These are phyloP conservation scores for Anthonomus grandis DNA, from an alignment of 1,140 invertebrate species.

Conservation along the genomic window DNA sequence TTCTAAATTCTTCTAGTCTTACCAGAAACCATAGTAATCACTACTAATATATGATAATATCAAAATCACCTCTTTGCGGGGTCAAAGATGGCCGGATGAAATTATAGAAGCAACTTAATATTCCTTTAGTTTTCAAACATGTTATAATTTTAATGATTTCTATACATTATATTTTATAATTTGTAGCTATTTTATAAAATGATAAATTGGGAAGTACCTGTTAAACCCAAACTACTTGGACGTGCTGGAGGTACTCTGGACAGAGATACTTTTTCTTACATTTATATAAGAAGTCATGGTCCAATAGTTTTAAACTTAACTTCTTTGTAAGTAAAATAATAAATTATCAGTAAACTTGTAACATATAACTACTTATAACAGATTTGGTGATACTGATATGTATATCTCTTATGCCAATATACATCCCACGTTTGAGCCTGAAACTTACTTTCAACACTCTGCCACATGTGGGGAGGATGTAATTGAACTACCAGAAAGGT, in stretches of 20 bases:
- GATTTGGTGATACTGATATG: constrained; percentile 56
- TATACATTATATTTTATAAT: background rate
- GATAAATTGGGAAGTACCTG: constrained; percentile 4
- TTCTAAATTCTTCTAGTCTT: no score
- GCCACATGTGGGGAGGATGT: constrained; percentile 56
- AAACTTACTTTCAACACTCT: constrained; percentile 55
- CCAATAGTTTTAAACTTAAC: constrained; percentile 16
- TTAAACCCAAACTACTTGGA: constrained; percentile 4
- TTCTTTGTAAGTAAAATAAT: constrained; percentile 10
- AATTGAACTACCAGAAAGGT: constrained; percentile 52
- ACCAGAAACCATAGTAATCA: no score
- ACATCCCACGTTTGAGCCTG: constrained; percentile 53
- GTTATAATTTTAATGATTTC: background rate
- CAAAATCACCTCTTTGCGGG: no score
- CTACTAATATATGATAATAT: no score
- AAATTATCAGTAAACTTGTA: background rate
- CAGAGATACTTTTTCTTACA: constrained; percentile 12
- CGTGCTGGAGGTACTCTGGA: background rate
- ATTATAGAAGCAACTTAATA: no score
- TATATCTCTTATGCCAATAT: constrained; percentile 53
- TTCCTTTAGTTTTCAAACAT: no score
- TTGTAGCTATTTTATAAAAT: constrained; percentile 19
- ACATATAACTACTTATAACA: background rate
- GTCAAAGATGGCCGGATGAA: no score
- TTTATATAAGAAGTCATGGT: constrained; percentile 1